Evolutionary conservation across 2,888 invertebrate species (phyloP).

Genomic region (Germaria angustata): DNA sequence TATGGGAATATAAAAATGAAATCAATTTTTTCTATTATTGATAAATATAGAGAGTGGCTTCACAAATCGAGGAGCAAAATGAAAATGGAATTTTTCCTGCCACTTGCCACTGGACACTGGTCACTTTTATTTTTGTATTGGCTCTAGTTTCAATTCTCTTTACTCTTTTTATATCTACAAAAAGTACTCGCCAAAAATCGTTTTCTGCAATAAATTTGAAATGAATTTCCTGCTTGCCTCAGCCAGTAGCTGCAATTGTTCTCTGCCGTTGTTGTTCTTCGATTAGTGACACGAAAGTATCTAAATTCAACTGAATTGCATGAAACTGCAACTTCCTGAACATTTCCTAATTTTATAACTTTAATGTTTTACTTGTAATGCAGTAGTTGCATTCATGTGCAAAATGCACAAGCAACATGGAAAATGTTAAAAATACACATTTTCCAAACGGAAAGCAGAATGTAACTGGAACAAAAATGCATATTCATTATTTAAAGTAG

Average conservation of each 20-base stretch:
- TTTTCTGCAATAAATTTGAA: background rate
- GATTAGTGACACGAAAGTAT: background rate
- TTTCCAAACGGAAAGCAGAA: conserved; percentile 31
- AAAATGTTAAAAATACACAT: background rate
- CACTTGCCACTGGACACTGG: too few species aligned
- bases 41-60: too few species aligned
- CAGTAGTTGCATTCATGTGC: conserved; percentile 26
- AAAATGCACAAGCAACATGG: conserved; percentile 14
- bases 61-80: too few species aligned
- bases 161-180: too few species aligned
- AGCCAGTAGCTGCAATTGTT: too few species aligned
- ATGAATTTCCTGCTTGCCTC: too few species aligned
- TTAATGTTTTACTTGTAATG: conserved; percentile 23
- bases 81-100: too few species aligned
- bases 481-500: conserved; percentile 55
- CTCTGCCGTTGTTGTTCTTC: background rate
- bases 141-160: too few species aligned
- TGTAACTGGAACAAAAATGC: conserved; percentile 34
- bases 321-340: conserved; percentile 14
- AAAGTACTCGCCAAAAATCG: too few species aligned
- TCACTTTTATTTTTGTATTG: too few species aligned
- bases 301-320: conserved; percentile 1
- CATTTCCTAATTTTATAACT: conserved; percentile 26
- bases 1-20: too few species aligned
- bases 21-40: too few species aligned